A percentile compares a stretch with the other conserved stretches of the same genome.
These are phyloP conservation scores for Gorilla gorilla DNA, from an alignment of 2,113 vertebrate genomes.

Conservation along the genomic window DNA sequence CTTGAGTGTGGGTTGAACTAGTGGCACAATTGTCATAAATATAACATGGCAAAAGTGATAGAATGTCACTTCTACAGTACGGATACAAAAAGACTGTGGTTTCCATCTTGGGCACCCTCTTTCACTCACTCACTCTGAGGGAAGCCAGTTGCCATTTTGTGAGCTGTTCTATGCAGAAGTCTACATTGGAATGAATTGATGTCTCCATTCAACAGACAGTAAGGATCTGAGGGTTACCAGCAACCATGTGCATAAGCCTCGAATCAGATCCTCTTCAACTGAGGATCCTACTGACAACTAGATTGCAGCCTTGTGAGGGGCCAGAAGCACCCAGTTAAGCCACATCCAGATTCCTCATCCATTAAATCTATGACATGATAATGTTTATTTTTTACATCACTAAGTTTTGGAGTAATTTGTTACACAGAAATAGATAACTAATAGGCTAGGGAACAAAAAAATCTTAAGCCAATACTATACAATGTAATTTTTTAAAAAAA, in stretches of 20 bases:
- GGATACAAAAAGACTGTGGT: neutral
- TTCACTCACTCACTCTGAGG: neutral
- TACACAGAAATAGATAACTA: neutral
- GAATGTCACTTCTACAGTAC: neutral
- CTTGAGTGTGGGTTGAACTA: neutral
- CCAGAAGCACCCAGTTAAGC: neutral
- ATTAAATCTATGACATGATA: neutral
- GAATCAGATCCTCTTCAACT: neutral
- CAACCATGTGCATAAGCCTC: neutral
- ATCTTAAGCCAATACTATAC: neutral
- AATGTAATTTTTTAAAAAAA: neutral
- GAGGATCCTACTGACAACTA: neutral
- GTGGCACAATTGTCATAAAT: neutral
- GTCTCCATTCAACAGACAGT: neutral
- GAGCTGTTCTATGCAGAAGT: neutral
- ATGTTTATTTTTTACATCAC: neutral
- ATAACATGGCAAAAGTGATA: neutral
- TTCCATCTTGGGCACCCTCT: neutral
- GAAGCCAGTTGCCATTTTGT: neutral
- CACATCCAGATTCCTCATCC: neutral
- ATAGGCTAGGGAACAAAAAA: neutral
- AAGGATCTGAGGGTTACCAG: neutral
- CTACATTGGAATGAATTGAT: no score
- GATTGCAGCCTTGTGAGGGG: neutral
- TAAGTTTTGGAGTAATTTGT: neutral